Conservation (phyloP, 2,113 vertebrate genomes). For the Panurus biarmicus region DNA sequence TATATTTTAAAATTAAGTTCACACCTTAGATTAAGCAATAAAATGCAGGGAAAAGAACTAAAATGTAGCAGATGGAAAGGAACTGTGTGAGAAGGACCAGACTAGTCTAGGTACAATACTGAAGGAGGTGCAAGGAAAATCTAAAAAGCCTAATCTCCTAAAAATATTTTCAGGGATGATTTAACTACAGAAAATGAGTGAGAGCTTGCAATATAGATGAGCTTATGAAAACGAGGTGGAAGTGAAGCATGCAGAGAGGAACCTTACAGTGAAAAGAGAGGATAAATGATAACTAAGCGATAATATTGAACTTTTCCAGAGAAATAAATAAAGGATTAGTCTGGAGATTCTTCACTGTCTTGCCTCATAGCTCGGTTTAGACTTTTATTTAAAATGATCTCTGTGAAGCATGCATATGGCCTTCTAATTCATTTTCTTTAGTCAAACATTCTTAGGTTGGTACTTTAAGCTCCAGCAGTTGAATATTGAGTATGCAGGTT, state of each 20-base stretch:
- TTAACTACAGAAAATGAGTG: neutral
- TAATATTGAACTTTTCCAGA: neutral
- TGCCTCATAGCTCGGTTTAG: neutral
- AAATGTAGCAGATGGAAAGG: conserved; percentile 3
- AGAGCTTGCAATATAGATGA: neutral
- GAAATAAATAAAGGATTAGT: conserved; percentile 6
- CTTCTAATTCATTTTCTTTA: neutral
- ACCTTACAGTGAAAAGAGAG: neutral
- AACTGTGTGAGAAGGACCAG: neutral
- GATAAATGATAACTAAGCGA: neutral
- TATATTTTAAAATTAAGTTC: neutral
- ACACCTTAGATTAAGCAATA: neutral
- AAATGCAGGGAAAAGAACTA: neutral
- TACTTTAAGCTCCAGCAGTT: neutral
- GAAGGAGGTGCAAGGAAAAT: conserved; percentile 29
- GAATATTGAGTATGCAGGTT: neutral
- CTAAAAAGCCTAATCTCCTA: neutral
- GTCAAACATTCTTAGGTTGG: neutral
- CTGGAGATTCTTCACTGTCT: neutral
- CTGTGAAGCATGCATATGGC: neutral
- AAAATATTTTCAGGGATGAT: neutral
- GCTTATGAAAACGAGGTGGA: neutral
- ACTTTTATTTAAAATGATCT: neutral
- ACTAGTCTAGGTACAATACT: neutral
- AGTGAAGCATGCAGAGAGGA: neutral